These are phyloP conservation scores for Decapterus maruadsi DNA, from an alignment of 2,797 vertebrate species.

Conservation along the genomic window DNA sequence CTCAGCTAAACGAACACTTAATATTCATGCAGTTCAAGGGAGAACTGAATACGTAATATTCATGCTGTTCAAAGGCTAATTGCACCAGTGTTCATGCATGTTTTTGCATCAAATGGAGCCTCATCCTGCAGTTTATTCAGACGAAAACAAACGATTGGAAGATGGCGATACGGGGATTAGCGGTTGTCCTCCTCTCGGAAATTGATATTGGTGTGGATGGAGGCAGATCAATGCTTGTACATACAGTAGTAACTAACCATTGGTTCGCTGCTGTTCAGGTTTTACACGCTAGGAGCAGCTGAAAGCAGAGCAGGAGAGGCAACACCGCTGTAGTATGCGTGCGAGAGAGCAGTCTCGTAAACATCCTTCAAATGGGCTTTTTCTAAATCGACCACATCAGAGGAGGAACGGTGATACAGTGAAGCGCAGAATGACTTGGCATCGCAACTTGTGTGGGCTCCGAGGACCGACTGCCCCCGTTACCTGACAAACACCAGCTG, in stretches of 20 bases:
- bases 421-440: slow-evolving; percentile 36
- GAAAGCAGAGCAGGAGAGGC: slow-evolving; percentile 36
- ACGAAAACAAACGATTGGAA: slow-evolving; percentile 33
- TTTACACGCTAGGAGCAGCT: slow-evolving; percentile 39
- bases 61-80: slow-evolving; percentile 59
- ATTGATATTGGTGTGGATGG: slow-evolving; percentile 58
- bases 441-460: slow-evolving; percentile 29
- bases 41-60: slow-evolving; percentile 60
- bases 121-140: slow-evolving; percentile 26
- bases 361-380: slow-evolving; percentile 49
- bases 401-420: slow-evolving; percentile 22
- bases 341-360: slow-evolving; percentile 39
- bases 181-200: slow-evolving; percentile 44
- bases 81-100: slow-evolving; percentile 57
- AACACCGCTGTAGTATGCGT: slow-evolving; percentile 29
- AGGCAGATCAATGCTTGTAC: slow-evolving; percentile 55
- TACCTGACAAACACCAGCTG: slow-evolving; percentile 62
- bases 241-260: slow-evolving; percentile 42
- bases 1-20: slow-evolving; percentile 66
- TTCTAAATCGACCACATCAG: slow-evolving; percentile 49
- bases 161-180: slow-evolving; percentile 40
- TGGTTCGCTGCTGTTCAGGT: slow-evolving; percentile 52
- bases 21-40: slow-evolving; percentile 66
- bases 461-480: slow-evolving; percentile 20
- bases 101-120: slow-evolving; percentile 50